phyloP scores from a whole-genome alignment of 2,888 invertebrate species.

The Leucoma salicis region DNA sequence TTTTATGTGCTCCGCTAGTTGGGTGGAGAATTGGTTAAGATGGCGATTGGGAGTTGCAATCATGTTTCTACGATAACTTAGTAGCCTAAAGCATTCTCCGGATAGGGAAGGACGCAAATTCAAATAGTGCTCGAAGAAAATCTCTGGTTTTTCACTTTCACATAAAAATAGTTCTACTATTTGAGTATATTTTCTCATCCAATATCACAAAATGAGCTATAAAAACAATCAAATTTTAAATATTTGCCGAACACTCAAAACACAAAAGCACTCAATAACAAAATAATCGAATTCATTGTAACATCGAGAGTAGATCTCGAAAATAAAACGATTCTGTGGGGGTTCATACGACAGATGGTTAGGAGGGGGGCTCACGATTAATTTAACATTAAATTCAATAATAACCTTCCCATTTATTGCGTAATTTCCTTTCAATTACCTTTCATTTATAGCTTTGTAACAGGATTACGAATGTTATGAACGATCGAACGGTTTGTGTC shows the following conservation, averaged over 20 bases:
- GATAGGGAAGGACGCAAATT: too few species aligned
- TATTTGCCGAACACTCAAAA: slow-evolving; percentile 11
- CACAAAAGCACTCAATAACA: slow-evolving; percentile 46
- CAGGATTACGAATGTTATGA: slow-evolving; percentile 61
- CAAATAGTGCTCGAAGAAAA: too few species aligned
- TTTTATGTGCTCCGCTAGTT: too few species aligned
- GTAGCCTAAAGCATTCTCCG: too few species aligned
- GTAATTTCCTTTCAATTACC: slow-evolving; percentile 81
- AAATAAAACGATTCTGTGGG: slow-evolving; percentile 36
- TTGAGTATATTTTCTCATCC: too few species aligned
- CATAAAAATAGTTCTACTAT: too few species aligned
- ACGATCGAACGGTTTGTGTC: slow-evolving; percentile 29
- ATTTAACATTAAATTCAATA: slow-evolving; percentile 82
- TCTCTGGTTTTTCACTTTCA: too few species aligned
- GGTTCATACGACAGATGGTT: slow-evolving; percentile 70
- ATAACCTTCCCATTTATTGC: slow-evolving; percentile 80
- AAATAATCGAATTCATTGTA: slow-evolving; percentile 48
- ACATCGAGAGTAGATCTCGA: slow-evolving; percentile 40
- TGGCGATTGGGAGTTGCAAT: too few species aligned
- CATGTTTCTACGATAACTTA: too few species aligned
- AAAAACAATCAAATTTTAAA: not conserved
- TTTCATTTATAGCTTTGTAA: slow-evolving; percentile 78
- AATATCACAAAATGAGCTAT: not conserved
- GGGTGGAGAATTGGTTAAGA: too few species aligned
- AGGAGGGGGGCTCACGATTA: slow-evolving; percentile 67